Evolutionary conservation across 2,888 invertebrate genomes (phyloP).

Genomic region (Tillus elongatus): DNA sequence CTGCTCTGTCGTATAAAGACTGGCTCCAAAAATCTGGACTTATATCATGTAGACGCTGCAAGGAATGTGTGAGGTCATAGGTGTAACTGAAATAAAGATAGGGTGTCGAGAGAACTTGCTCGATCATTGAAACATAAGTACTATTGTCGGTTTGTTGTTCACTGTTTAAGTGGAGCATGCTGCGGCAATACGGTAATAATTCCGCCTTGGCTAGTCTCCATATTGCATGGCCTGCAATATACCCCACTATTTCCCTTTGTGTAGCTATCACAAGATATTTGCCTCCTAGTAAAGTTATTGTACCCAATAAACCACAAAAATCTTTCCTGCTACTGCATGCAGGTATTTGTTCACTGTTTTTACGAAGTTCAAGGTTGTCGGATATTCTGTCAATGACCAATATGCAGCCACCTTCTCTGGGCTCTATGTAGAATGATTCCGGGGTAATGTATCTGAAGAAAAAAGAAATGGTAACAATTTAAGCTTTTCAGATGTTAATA

Average conservation of each 20-base stretch:
- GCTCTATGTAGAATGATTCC: conserved; percentile 83
- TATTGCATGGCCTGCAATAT: conserved; percentile 68
- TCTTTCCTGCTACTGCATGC: conserved; percentile 52
- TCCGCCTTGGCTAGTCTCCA: conserved; percentile 73
- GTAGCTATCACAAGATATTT: conserved; percentile 84
- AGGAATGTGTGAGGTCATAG: conserved; percentile 85
- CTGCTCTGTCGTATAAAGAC: conserved; percentile 70
- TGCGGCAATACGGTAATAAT: conserved; percentile 76
- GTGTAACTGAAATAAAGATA: conserved; percentile 90
- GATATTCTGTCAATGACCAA: conserved; percentile 74
- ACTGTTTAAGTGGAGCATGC: conserved; percentile 73
- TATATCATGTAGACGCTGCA: conserved; percentile 79
- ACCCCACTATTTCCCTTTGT: conserved; percentile 70
- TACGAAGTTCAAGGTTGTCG: conserved; percentile 30
- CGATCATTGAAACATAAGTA: conserved; percentile 77
- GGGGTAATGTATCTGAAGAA: conserved; percentile 70
- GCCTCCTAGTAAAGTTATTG: conserved; percentile 74
- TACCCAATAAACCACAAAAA: conserved; percentile 84
- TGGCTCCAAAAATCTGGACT: conserved; percentile 74
- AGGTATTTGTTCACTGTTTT: conserved; percentile 52
- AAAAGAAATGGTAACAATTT: conserved; percentile 14
- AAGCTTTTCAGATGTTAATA: background rate
- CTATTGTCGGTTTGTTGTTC: conserved; percentile 77
- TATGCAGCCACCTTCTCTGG: conserved; percentile 63
- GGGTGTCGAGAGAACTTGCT: conserved; percentile 70